Evolutionary conservation across 2,888 invertebrate genomes (phyloP), one percentile per base, ranked within the genome.

Genomic region (Notodonta dromedarius): DNA sequence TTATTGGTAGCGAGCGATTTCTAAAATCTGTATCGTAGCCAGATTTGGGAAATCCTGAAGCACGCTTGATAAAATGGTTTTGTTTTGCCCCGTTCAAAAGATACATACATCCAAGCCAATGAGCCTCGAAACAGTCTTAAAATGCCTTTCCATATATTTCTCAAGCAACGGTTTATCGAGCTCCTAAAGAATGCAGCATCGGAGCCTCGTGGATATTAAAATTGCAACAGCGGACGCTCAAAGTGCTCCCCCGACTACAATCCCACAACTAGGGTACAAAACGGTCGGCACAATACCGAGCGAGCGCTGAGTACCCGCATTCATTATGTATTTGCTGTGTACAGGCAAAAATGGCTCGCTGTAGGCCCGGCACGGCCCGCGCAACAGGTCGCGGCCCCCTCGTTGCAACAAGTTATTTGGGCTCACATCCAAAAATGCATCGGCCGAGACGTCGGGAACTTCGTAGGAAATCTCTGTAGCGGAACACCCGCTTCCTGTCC

Each of bases 351-450:
- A 92, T 91, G 84, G 84, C 83, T 76, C 76, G 70, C 69, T 72
- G 77, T 83, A 83, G 82, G 82, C 84, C 79, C 77, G 84, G 84
- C 85, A 84, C 77, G 84, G 84, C 73, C 66, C 66, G 70, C 72
- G 90, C 93, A 93, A 93, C 93, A 93, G 91, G 93, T 93, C 77
- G 77, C 76, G 67, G 71, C 74, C 87, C 90, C 80, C 72, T 76
- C 73, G 85, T 82, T 88, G 93, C 93, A 93, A 93, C 93, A 93
- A 90, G 93, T 93, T 85, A 85, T 87, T 86, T 91, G 92, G 93
- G 93, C 92, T 86, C 90, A 81, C 87, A 87, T 92, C 93, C 93
- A 93, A 93, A 93, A 93, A 93, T 93, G 93, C 93, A 93, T 86
- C 90, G 90, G 84, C 84, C 82, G 84, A 84, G 82, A 84, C 80